Evolutionary conservation across 2,888 invertebrate species (phyloP), one percentile per base, ranked within the genome.

Genomic region (Vandiemenella viatica): DNA sequence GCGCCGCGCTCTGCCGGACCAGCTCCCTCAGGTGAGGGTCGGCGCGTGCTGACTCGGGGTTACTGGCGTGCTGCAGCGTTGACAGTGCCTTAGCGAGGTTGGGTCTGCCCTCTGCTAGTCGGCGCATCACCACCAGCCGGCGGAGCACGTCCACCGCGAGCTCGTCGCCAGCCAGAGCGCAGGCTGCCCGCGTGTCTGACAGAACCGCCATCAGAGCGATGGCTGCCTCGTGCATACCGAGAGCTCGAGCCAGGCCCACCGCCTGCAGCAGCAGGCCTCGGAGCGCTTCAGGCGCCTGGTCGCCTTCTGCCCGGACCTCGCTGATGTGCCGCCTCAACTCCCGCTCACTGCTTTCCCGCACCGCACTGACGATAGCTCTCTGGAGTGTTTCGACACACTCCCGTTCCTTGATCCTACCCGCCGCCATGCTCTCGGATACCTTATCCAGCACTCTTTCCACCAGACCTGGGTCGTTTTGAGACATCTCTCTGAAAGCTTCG

Each of bases 11-110:
- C 63, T 83, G 81, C 57, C 81, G 68, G 1, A 84, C 79, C 44
- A 84, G 67, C 59, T 80, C 79, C 44, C 83, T 70, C 18, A 84
- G 68, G 53, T 76, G 73, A 26, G 83, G 79, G 66, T 84, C 82
- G 17, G 74, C 75, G 50, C 77, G 74, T 50, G 80, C 81, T 52
- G 76, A 65, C 59, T 78, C 77, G 10, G 82, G 78, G 60, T 82
- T 76, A 43, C 73, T 73, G n/a, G n/a, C n/a, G 61, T 75, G 75
- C 61, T 75, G 75, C 37, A 84, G 65, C 57, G 79, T 74, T 20
- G 70, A 68, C 16, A 84, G 65, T 1, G 81, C 79, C 8, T 72
- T 71, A 54, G 73, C 68, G 51, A 80, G 69, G 16, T 73, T 74
- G 4, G 79, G 79, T 45, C 78, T 74, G 55, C 75, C 72, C 55